phyloP scores from a whole-genome alignment of 2,113 vertebrate genomes.

The Anarhynchus alexandrinus region DNA sequence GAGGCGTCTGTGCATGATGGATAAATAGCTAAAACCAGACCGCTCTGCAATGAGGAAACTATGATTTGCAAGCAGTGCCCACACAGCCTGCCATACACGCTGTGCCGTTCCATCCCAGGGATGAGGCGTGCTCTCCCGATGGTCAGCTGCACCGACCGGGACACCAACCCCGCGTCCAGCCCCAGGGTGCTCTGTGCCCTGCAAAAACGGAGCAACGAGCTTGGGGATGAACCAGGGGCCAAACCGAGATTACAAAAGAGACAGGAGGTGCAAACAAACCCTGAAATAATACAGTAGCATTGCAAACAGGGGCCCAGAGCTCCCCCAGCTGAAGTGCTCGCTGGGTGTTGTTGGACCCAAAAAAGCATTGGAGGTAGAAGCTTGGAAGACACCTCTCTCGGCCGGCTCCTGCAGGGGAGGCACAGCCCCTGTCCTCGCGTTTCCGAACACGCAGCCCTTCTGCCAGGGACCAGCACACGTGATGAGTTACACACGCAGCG shows the following conservation, averaged over 20 bases:
- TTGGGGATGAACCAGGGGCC: accelerated
- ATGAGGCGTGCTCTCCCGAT: accelerated
- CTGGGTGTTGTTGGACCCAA: background rate
- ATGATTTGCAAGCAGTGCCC: background rate
- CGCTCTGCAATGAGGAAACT: background rate
- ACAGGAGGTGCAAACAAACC: background rate
- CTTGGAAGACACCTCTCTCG: accelerated
- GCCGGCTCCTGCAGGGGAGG: background rate
- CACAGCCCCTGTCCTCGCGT: background rate
- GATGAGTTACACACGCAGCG: background rate
- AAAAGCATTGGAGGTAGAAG: background rate
- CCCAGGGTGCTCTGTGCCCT: background rate
- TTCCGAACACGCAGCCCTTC: background rate
- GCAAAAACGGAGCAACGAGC: background rate
- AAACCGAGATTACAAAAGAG: background rate
- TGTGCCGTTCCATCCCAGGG: background rate
- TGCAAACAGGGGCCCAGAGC: background rate
- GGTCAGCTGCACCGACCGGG: background rate
- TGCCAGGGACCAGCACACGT: background rate
- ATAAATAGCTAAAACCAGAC: background rate
- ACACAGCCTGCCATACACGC: background rate
- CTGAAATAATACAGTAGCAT: background rate
- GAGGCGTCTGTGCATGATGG: background rate
- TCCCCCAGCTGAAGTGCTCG: accelerated
- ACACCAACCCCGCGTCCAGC: background rate